Conservation (phyloP, 2,797 vertebrate species). For the Syngnathus rostellatus region DNA sequence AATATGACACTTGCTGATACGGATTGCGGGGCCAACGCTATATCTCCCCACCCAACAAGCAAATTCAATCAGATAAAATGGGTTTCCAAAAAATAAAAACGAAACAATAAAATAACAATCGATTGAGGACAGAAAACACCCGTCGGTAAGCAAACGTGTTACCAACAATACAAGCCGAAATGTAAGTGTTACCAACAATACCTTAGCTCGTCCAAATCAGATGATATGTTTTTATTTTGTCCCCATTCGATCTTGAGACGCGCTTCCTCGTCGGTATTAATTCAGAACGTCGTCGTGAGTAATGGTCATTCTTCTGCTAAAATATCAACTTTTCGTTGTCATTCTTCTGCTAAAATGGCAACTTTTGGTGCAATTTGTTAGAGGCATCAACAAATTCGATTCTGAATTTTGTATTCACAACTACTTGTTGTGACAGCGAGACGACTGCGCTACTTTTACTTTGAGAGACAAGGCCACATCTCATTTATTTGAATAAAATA, state of each 20-base stretch:
- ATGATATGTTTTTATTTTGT: not conserved
- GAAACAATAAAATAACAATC: slow-evolving; percentile 3
- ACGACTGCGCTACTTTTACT: not conserved
- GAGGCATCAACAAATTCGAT: too few species aligned
- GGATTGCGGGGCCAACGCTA: too few species aligned
- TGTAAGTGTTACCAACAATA: not conserved
- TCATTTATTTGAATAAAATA: not conserved
- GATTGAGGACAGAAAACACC: not conserved
- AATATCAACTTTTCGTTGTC: not conserved
- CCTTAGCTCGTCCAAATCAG: not conserved
- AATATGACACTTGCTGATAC: too few species aligned
- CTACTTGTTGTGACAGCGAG: not conserved
- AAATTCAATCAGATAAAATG: too few species aligned
- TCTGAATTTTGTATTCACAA: not conserved
- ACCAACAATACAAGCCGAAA: not conserved
- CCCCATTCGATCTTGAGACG: slow-evolving; percentile 4
- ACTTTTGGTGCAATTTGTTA: not conserved
- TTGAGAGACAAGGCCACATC: not conserved
- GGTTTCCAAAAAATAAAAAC: not conserved
- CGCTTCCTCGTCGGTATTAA: slow-evolving; percentile 57
- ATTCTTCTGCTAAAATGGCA: not conserved
- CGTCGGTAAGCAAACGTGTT: too few species aligned
- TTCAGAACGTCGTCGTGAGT: not conserved
- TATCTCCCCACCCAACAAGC: too few species aligned
- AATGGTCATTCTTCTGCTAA: not conserved